A percentile compares a stretch with the other conserved stretches of the same genome.
Conservation (phyloP, 2,113 vertebrate genomes). For the Pteruthius melanotis region DNA sequence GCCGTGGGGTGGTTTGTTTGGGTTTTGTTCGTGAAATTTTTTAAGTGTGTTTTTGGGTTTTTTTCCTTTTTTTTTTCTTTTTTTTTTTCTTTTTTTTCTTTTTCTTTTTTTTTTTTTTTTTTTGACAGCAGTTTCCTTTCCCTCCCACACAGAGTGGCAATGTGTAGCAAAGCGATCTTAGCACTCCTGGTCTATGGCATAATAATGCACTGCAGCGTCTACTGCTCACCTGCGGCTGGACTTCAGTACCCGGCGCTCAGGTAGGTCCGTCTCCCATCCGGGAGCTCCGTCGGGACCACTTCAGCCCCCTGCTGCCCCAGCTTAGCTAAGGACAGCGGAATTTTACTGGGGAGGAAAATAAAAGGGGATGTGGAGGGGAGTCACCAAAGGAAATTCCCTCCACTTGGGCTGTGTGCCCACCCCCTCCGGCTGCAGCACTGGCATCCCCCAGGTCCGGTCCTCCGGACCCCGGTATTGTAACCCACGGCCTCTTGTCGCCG, state of each 20-base stretch:
- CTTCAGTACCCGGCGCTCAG: constrained; percentile 88
- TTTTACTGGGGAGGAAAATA: neutral
- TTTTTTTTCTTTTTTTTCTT: neutral
- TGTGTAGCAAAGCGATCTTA: constrained; percentile 89
- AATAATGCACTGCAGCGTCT: constrained; percentile 89
- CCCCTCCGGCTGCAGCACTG: neutral
- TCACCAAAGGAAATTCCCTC: neutral
- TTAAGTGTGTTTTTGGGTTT: neutral
- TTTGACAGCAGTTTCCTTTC: constrained; percentile 45
- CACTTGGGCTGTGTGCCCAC: neutral
- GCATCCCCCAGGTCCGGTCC: neutral
- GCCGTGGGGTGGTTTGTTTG: neutral
- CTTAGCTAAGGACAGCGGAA: neutral
- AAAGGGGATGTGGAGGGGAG: neutral
- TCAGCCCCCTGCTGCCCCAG: neutral
- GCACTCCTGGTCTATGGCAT: constrained; percentile 91
- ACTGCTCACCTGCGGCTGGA: constrained; percentile 86
- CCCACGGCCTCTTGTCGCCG: no score
- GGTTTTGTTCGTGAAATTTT: neutral
- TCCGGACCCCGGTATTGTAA: neutral
- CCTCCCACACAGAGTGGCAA: constrained; percentile 81
- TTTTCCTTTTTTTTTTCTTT: neutral
- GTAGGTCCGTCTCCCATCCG: constrained; percentile 70
- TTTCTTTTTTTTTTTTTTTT: neutral
- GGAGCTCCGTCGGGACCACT: neutral